Evolutionary conservation across 2,797 vertebrate genomes (phyloP), one percentile per base, ranked within the genome.

Genomic region (Spinibarbus caldwelli): DNA sequence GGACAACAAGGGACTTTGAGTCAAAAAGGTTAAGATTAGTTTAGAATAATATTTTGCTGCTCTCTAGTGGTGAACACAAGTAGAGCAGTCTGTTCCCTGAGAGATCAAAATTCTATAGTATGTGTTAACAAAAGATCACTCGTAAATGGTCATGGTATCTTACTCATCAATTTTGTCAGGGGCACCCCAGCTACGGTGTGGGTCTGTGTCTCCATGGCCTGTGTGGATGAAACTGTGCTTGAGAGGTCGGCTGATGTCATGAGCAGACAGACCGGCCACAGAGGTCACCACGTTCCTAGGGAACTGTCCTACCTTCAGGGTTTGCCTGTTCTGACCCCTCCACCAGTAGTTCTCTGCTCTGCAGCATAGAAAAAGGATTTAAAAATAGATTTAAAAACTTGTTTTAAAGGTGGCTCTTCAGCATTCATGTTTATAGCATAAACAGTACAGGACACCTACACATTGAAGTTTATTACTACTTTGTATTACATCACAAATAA

Each of bases 281-380:
- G 98, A 96, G 21, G 98, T 99, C 94, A 99, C 98, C 70, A 98
- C 97, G 21, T 99, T 98, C 80, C 98, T 96, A 29, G 98, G 98
- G 82, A 99, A 99, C 93, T 97, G 98, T 14, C 96, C 97, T 75
- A 99, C 93, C 38, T 96, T 97, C 90, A 99, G 93, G 5, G 98
- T 98, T 81, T 97, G 90, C 2, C 97, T 96, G 93, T 99, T 99
- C 95, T 99, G 98, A 57, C 98, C 98, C 43, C 98, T 95, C 98
- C 98, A 99, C 98, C 98, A 99, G 91, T 99, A 99, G 91, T 99
- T 98, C 93, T 99, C 98, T 0, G 98, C 98, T 95, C 98, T 99
- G 87, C 2, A 85, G 15, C 2, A 54, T 15, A 79, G 47, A 87
- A 14, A 68, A 73, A 6, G 49, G 5, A n/a, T 62, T 68, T 36